Evolutionary conservation across 2,797 vertebrate genomes (phyloP).

Genomic region (Allenopithecus nigroviridis): DNA sequence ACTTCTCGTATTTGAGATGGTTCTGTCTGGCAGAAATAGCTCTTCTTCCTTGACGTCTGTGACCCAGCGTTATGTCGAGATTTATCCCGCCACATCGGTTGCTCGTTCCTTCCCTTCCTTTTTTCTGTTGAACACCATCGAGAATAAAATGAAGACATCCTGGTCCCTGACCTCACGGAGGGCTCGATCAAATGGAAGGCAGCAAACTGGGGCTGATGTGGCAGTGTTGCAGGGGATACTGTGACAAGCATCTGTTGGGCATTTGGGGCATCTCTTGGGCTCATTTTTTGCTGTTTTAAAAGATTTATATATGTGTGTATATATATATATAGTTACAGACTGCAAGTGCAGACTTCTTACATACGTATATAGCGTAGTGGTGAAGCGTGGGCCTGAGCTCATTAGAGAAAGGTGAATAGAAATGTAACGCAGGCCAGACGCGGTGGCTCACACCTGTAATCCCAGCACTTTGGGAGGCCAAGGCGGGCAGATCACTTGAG

Average conservation of each 20-base stretch:
- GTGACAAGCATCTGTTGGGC: neutral
- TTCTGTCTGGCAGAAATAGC: neutral
- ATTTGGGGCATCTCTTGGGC: neutral
- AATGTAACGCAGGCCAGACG: too few relatives aligned
- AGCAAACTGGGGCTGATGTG: accelerated
- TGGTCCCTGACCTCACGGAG: neutral
- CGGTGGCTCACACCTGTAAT: neutral
- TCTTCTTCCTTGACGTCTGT: neutral
- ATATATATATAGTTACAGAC: too few relatives aligned
- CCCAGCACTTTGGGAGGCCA: neutral
- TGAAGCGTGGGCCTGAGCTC: neutral
- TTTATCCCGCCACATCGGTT: neutral
- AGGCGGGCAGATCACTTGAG: neutral
- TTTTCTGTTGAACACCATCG: neutral
- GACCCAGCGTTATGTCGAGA: neutral
- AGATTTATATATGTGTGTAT: too few relatives aligned
- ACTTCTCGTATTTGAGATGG: neutral
- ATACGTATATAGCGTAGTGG: too few relatives aligned
- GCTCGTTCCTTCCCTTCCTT: neutral
- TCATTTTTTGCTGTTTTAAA: neutral
- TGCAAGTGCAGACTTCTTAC: too few relatives aligned
- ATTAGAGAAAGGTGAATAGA: neutral
- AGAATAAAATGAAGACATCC: neutral
- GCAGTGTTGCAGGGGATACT: accelerated
- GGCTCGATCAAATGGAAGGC: neutral